A percentile compares a stretch with the other conserved stretches of the same genome.
Evolutionary conservation across 2,797 vertebrate species (phyloP).

Genomic region (Hippoglossus hippoglossus): DNA sequence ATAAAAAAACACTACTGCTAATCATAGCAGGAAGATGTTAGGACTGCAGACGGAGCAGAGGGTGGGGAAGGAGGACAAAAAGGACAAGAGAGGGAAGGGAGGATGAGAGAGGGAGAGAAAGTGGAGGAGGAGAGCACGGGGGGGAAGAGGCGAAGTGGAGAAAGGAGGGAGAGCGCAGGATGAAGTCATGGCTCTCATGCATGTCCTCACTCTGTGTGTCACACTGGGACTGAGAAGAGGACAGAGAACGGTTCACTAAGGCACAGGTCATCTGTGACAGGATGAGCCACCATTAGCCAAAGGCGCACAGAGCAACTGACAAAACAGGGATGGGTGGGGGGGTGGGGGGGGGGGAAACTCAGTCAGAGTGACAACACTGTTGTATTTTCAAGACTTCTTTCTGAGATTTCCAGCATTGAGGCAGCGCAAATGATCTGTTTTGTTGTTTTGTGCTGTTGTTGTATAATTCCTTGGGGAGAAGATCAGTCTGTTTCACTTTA

Average conservation of each 20-base stretch:
- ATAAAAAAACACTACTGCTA: conserved; percentile 57
- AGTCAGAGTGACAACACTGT: conserved; percentile 46
- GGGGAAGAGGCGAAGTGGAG: conserved; percentile 17
- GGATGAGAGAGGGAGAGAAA: conserved; percentile 9
- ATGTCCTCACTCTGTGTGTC: conserved; percentile 70
- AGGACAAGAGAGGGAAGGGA: conserved; percentile 35
- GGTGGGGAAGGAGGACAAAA: conserved; percentile 37
- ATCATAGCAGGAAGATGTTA: conserved; percentile 75
- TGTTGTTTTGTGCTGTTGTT: conserved; percentile 60
- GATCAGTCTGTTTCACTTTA: conserved; percentile 63
- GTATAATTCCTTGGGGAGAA: conserved; percentile 60
- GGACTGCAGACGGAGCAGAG: conserved; percentile 51
- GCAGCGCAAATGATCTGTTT: conserved; percentile 56
- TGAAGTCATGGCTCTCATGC: conserved; percentile 62
- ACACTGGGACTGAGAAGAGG: conserved; percentile 71
- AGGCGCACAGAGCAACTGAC: conserved; percentile 38
- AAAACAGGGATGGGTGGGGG: neutral
- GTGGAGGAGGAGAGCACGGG: conserved; percentile 5
- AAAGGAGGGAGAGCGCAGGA: conserved; percentile 20
- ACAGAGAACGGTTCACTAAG: conserved; percentile 45
- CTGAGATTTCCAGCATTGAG: conserved; percentile 50
- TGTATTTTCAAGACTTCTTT: conserved; percentile 48
- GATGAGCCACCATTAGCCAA: conserved; percentile 62
- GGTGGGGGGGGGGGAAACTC: neutral
- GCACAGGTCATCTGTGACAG: conserved; percentile 70